phyloP scores from a whole-genome alignment of 2,113 vertebrate species.

The Vireo altiloquus region DNA sequence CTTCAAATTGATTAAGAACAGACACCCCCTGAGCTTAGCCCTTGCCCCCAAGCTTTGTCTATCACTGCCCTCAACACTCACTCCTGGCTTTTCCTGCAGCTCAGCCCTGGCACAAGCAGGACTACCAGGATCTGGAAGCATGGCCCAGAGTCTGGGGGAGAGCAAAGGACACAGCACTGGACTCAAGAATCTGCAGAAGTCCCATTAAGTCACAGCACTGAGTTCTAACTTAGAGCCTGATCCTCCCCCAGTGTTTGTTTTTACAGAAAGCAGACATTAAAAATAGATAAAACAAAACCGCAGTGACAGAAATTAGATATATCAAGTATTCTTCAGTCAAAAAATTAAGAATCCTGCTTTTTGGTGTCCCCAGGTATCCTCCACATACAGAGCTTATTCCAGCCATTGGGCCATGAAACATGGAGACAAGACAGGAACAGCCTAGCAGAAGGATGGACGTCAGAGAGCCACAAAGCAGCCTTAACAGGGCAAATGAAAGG shows the following conservation, averaged over 20 bases:
- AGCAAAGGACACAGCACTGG: rapidly evolving
- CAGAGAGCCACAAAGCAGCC: not conserved
- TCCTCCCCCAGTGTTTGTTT: not conserved
- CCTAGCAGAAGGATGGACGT: not conserved
- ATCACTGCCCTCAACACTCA: not conserved
- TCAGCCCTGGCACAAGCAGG: not conserved
- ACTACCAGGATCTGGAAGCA: too few species aligned
- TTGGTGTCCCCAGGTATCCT: not conserved
- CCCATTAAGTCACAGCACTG: not conserved
- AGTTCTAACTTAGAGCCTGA: not conserved
- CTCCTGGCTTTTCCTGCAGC: not conserved
- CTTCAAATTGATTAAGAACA: not conserved
- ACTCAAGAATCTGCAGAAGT: not conserved
- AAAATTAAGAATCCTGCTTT: not conserved
- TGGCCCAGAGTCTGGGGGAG: not conserved
- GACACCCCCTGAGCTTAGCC: not conserved
- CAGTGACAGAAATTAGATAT: not conserved
- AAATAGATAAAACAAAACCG: not conserved
- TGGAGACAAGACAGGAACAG: not conserved
- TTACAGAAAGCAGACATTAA: not conserved
- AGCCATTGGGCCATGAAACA: not conserved
- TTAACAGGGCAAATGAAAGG: not conserved
- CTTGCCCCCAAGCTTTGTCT: not conserved
- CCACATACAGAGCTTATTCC: not conserved
- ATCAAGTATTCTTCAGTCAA: not conserved